phyloP scores from a whole-genome alignment of 2,888 invertebrate species.

The Troilus luridus region DNA sequence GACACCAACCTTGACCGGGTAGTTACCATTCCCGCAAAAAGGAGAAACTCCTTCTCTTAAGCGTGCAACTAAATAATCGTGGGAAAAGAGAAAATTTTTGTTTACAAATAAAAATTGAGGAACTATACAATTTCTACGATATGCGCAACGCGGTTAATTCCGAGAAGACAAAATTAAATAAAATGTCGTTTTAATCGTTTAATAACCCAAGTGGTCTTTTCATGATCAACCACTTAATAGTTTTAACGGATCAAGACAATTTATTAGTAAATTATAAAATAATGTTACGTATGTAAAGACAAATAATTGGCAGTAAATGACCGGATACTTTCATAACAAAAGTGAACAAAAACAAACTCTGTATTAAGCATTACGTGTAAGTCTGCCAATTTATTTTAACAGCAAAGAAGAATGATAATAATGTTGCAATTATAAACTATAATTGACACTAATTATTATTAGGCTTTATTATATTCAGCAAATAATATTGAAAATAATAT shows the following conservation, averaged over 20 bases:
- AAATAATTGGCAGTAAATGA: conserved; percentile 4
- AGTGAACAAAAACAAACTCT: conserved; percentile 29
- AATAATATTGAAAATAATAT: no score
- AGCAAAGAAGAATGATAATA: no score
- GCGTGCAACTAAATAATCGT: conserved; percentile 11
- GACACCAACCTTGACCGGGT: conserved; percentile 25
- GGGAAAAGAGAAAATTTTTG: background rate
- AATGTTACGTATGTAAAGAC: conserved; percentile 4
- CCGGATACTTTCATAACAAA: conserved; percentile 37
- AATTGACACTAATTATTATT: no score
- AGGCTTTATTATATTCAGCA: no score
- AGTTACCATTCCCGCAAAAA: background rate
- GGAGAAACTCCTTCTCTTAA: background rate
- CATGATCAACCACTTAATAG: background rate
- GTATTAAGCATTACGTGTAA: no score
- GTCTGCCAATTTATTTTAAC: no score
- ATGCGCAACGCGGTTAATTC: background rate
- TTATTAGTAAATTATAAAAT: background rate
- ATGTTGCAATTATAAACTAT: no score
- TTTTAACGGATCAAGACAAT: background rate
- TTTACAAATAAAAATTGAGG: background rate
- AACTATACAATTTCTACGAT: background rate
- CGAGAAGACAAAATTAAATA: background rate
- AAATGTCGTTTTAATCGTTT: no score
- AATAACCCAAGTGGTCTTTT: background rate